Evolutionary conservation across 2,113 vertebrate species (phyloP).

Genomic region (Mustelus asterias): DNA sequence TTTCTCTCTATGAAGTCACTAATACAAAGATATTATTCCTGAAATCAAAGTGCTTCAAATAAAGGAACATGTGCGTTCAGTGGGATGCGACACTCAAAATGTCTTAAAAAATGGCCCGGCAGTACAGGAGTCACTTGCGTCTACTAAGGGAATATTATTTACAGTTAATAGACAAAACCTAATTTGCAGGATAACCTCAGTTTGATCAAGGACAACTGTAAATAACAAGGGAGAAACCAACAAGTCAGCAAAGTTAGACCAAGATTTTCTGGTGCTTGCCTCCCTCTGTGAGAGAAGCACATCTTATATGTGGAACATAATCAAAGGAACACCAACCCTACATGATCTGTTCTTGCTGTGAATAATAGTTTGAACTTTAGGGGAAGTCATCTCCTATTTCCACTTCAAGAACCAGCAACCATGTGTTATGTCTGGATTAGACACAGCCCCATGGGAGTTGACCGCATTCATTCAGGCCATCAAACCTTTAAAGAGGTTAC

Average conservation of each 20-base stretch:
- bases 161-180: not conserved
- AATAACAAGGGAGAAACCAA: not conserved
- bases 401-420: not conserved
- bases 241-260: not conserved
- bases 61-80: not conserved
- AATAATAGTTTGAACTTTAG: not conserved
- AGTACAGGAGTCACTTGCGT: not conserved
- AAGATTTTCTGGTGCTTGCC: not conserved
- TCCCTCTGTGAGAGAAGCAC: not conserved
- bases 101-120: not conserved
- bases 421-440: not conserved
- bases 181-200: not conserved
- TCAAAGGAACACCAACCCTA: not conserved
- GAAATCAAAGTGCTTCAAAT: too few relatives aligned
- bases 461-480: not conserved
- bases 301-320: not conserved
- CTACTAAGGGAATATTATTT: not conserved
- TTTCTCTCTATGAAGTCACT: not conserved
- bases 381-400: not conserved
- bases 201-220: not conserved
- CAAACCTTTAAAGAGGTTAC: not conserved
- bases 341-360: not conserved
- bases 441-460: not conserved
- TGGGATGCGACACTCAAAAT: not conserved
- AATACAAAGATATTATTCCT: not conserved